Evolutionary conservation across 2,888 invertebrate species (phyloP).

Genomic region (Mystacides longicornis): DNA sequence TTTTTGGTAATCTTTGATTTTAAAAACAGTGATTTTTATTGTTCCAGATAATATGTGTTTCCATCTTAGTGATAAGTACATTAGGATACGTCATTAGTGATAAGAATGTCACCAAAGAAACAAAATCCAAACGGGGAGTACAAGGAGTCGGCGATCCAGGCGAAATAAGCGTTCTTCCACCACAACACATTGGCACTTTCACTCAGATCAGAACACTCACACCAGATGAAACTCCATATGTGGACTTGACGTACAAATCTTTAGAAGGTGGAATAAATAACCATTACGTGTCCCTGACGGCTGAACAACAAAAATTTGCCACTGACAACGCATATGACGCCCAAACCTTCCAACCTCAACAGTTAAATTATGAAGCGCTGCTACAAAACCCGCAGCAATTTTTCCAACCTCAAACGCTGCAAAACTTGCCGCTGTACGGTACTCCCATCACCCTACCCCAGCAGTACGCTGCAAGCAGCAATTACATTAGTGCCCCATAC

Average conservation of each 20-base stretch:
- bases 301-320: neutral
- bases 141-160: constrained; percentile 16
- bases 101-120: constrained; percentile 14
- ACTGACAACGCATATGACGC: constrained; percentile 1
- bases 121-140: constrained; percentile 21
- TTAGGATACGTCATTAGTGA: constrained; percentile 8
- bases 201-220: constrained; percentile 12
- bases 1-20: neutral
- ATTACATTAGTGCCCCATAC: neutral
- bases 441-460: neutral
- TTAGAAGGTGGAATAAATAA: constrained; percentile 4
- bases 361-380: neutral
- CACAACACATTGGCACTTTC: constrained; percentile 17
- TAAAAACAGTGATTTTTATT: neutral
- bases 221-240: constrained; percentile 11
- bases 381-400: neutral
- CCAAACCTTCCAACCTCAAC: constrained; percentile 3
- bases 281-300: constrained; percentile 4
- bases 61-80: constrained; percentile 4
- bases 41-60: constrained; percentile 17
- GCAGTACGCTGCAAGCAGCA: neutral
- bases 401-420: neutral
- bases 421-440: neutral
- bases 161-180: constrained; percentile 14
- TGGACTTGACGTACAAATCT: constrained; percentile 20